Percentiles rank a stretch among this genome's conserved stretches.
phyloP scores from a whole-genome alignment of 2,888 invertebrate species.

The Aelia acuminata region DNA sequence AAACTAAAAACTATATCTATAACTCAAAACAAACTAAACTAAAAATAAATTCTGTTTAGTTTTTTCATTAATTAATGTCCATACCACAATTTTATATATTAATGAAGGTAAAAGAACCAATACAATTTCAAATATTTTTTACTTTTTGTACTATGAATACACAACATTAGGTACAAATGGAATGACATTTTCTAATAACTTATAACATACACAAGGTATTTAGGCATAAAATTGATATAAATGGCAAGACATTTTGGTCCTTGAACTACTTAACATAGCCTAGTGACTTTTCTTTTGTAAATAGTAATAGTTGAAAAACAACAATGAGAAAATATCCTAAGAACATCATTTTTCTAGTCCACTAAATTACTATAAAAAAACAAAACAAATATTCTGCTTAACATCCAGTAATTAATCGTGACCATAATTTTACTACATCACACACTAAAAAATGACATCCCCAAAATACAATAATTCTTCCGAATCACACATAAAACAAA shows the following conservation, averaged over 20 bases:
- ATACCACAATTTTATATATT: not conserved
- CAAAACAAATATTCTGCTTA: not conserved
- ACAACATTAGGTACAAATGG: not conserved
- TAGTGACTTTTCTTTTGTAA: not conserved
- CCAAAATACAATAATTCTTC: not conserved
- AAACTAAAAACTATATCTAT: too few species aligned
- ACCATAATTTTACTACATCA: not conserved
- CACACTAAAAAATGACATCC: not conserved
- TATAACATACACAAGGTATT: not conserved
- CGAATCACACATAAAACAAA: not conserved
- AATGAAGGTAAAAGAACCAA: not conserved
- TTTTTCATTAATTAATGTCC: too few species aligned
- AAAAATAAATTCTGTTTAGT: too few species aligned
- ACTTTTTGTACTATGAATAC: not conserved
- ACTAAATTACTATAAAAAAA: not conserved
- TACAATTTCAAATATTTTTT: not conserved
- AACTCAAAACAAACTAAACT: too few species aligned
- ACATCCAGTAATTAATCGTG: not conserved
- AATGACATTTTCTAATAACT: not conserved
- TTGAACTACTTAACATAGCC: not conserved
- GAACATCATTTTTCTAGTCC: not conserved
- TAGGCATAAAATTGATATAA: not conserved
- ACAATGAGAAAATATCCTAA: not conserved
- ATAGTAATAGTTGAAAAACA: not conserved
- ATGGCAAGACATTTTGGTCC: constrained; percentile 27